phyloP scores from a whole-genome alignment of 2,888 invertebrate species.

The Tenthredo mesomela region DNA sequence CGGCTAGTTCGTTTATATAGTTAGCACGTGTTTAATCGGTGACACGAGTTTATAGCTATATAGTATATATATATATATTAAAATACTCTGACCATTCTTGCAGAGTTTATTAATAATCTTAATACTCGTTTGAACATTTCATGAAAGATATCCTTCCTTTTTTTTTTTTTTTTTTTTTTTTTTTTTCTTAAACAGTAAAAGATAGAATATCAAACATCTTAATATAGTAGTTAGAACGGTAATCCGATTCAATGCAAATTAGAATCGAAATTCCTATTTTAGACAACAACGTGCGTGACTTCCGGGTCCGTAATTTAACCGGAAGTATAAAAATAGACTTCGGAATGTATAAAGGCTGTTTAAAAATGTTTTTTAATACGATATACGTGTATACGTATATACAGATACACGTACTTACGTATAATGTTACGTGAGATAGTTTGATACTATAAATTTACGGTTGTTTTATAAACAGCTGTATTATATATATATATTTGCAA shows the following conservation, averaged over 20 bases:
- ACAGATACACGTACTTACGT: background rate
- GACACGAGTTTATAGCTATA: constrained; percentile 15
- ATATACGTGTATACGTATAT: background rate
- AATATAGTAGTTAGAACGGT: background rate
- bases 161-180: background rate
- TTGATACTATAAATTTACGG: constrained; percentile 3
- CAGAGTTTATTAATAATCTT: background rate
- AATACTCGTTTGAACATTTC: background rate
- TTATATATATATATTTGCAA: background rate
- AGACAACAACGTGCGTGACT: constrained; percentile 3
- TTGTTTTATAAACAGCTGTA: background rate
- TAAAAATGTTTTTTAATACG: background rate
- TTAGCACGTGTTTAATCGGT: constrained; percentile 16
- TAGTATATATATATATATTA: background rate
- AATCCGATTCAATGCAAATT: background rate
- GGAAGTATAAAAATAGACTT: constrained; percentile 3
- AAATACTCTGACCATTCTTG: background rate
- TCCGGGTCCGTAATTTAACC: background rate
- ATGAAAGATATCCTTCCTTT: background rate
- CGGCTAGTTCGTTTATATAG: background rate
- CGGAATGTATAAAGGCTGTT: background rate
- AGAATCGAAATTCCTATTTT: background rate
- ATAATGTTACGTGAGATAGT: background rate
- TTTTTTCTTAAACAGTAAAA: background rate
- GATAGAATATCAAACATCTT: background rate